Evolutionary conservation across 2,888 invertebrate species (phyloP).

Genomic region (Pteria penguin): DNA sequence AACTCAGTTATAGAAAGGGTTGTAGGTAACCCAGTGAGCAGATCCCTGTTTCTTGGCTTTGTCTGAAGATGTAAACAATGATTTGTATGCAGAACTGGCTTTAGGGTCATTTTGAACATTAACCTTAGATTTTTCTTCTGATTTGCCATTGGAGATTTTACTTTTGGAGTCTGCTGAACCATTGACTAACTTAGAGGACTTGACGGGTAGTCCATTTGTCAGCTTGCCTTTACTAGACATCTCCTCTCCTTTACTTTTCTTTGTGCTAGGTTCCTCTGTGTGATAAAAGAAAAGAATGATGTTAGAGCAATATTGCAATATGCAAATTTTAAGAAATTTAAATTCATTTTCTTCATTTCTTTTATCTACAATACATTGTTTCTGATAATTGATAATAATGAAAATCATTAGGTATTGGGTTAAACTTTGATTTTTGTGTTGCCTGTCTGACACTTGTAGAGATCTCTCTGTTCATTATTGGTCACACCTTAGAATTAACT

Average conservation of each 20-base stretch:
- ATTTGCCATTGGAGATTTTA: conserved; percentile 43
- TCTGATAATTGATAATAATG: too few relatives aligned
- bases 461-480: too few relatives aligned
- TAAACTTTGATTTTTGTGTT: too few relatives aligned
- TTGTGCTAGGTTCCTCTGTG: conserved; percentile 56
- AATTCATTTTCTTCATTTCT: neutral
- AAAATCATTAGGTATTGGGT: too few relatives aligned
- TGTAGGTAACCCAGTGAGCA: conserved; percentile 99
- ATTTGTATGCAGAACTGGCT: conserved; percentile 94
- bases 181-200: conserved; percentile 36
- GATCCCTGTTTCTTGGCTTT: conserved; percentile 91
- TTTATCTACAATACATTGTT: neutral
- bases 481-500: too few relatives aligned
- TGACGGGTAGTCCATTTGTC: conserved; percentile 38
- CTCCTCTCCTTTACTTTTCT: conserved; percentile 53
- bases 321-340: neutral
- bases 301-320: neutral
- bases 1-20: conserved; percentile 84
- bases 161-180: too few relatives aligned
- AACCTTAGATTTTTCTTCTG: conserved; percentile 38
- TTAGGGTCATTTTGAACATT: conserved; percentile 92
- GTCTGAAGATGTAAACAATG: conserved; percentile 94
- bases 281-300: neutral
- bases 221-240: conserved; percentile 65
- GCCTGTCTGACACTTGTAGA: too few relatives aligned